Evolutionary conservation across 2,797 vertebrate species (phyloP), one percentile per base, ranked within the genome.

Genomic region (Myoxocephalus aenaeus): DNA sequence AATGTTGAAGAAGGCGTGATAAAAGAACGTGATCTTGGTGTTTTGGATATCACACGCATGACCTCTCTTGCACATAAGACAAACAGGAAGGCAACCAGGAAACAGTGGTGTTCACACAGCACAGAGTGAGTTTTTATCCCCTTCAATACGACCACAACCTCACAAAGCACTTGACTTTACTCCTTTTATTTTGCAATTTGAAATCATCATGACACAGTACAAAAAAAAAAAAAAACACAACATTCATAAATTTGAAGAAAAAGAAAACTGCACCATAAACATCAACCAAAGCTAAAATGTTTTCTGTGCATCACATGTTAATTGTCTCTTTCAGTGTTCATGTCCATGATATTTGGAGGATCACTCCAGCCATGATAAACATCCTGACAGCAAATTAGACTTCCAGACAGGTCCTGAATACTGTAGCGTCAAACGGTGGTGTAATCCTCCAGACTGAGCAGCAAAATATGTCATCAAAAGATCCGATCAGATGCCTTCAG

Each of bases 31-130:
- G 32, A 48, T 73, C 58, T 64, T 57, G 13, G 32, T 84, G 90
- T 89, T 90, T 90, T 85, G 89, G 69, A 79, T 87, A 73, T 71
- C 79, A 94, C 89, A 96, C 65, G 96, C 95, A 93, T 96, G 96
- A 91, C 56, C 94, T 94, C 89, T 75, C 92, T 92, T 89, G 91
- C 92, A 91, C 91, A 92, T 87, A 63, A 87, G 0, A 89, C 81
- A 92, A 96, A 94, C 94, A 96, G 95, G 95, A 96, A 96, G 92
- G 92, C 85, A 88, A 91, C 87, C 92, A 89, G 89, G 88, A 93
- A 89, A 89, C 77, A 67, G 68, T 85, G 81, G 82, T 29, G 58
- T 78, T 85, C 84, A 89, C 80, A 84, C 69, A 59, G 50, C 59
- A 73, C 76, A 72, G 67, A 58, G 51, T 63, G 77, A 65, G 67